Base-by-base conservation (phyloP, 1,140 invertebrate genomes). In the Hylaeus anthracinus region DNA sequence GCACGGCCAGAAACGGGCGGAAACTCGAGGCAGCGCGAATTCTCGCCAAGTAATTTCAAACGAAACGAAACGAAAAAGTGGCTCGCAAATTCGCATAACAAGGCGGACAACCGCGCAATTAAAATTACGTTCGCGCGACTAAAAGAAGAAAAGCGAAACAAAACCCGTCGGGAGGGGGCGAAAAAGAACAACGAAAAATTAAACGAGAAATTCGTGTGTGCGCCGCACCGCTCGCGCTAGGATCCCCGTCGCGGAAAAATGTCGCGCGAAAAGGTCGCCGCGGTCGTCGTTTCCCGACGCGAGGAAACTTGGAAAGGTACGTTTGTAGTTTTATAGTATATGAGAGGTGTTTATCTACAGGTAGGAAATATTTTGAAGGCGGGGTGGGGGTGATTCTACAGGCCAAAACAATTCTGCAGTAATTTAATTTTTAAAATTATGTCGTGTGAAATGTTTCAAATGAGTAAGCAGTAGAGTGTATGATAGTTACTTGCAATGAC, bases 21-120 rank as follows among this genome's bases (percentile, higher is more conserved):
- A 39, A 51, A 51, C 51, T 51, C 51, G 51, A 51, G 51, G 51
- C 51, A 51, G 9, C 51, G 51, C 6, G 9, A 51, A 51, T 51
- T 51, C 51, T 9, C 51, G 48, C 48, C 48, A 0, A 69, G 70
- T 55, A 83, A 58, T 73, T 64, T 73, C 61, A 56, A 63, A n/a
- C 9, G 53, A 37, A 55, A 64, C 80, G 63, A 67, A 48, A 74
- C 43, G 70, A 61, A 60, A 80, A 67, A 75, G 64, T 51, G 26
- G 65, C 81, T 73, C 48, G 48, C 73, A 79, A 78, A 72, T 74
- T 84, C 74, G 51, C 60, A 37, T 72, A 76, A 56, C 63, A 61
- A 74, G 77, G 45, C 73, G 78, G 84, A 77, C 64, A 75, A 75
- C 72, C 78, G 72, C 53, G 78, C 72, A 80, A 80, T 80, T 80